Base-by-base conservation (phyloP, 1,140 invertebrate genomes). In the Heterodera carotae region DNA sequence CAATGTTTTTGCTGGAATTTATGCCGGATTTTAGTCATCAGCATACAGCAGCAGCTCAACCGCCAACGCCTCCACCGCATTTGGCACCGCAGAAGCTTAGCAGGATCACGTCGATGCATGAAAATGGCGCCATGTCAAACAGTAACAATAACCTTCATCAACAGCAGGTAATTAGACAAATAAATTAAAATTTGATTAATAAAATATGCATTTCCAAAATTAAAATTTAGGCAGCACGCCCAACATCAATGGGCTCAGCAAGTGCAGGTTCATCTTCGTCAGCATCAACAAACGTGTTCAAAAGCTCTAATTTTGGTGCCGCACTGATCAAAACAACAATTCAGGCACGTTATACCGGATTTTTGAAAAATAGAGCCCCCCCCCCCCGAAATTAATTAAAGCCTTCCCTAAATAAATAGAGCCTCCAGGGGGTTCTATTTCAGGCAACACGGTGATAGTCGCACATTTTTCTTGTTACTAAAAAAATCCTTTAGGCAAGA, bases 401-500 rank as follows among this genome's bases (percentile, higher is more conserved):
- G n/a, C n/a, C n/a, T n/a, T n/a, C n/a, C n/a, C n/a, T n/a, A n/a
- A n/a, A n/a, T n/a, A n/a, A n/a, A n/a, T n/a, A n/a, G n/a, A n/a
- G n/a, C n/a, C n/a, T n/a, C n/a, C n/a, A n/a, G n/a, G n/a, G n/a
- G n/a, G n/a, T n/a, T n/a, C n/a, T n/a, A n/a, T n/a, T n/a, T n/a
- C n/a, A n/a, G n/a, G n/a, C n/a, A n/a, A n/a, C n/a, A n/a, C n/a
- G n/a, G n/a, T n/a, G n/a, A n/a, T n/a, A n/a, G n/a, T n/a, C n/a
- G n/a, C n/a, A n/a, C n/a, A n/a, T n/a, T n/a, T n/a, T n/a, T n/a
- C n/a, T n/a, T n/a, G n/a, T n/a, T n/a, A n/a, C n/a, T n/a, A n/a
- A n/a, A n/a, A n/a, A n/a, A n/a, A n/a, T n/a, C n/a, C n/a, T 71
- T 29, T 48, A 62, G n/a, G 72, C 72, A 64, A 74, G 39, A 64